Evolutionary conservation across 2,888 invertebrate genomes (phyloP), one percentile per base, ranked within the genome.

Genomic region (Melanostoma mellinum): DNA sequence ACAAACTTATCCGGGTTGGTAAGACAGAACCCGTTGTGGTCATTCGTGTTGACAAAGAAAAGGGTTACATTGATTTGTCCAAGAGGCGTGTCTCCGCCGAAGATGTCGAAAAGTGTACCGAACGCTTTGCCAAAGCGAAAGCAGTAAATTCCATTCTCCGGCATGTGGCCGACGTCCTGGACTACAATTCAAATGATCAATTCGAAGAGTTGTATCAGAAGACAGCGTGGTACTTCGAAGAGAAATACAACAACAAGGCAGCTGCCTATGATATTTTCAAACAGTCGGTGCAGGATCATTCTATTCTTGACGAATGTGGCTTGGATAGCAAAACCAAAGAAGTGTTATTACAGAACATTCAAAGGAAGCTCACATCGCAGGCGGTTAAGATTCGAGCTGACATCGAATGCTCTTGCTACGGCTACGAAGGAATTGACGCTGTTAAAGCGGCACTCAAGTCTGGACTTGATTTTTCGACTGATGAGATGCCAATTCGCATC

Each of bases 11-110:
- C 90, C 94, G 99, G 87, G 98, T 99, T 63, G 99, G 99, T 52
- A 97, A 99, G 92, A 99, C 97, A 65, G 99, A 99, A 92, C 99
- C 99, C 35, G 99, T 99, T 10, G 99, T 99, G 56, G 99, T 99
- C 76, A 99, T 99, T 91, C 94, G 99, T 92, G 99, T 99, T 32
- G 99, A 99, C 91, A 98, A 99, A 93, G 99, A 99, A 89, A 99
- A 99, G 94, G 99, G 99, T 94, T 99, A 99, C 91, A 99, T 99
- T 91, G 99, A 99, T 94, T 94, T 99, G 88, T 99, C 99, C 85
- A 99, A 99, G 92, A 94, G 99, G 90, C 95, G 99, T 92, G 99
- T 99, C 1, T 99, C 99, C 0, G 96, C 97, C 0, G 99, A 99
- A 92, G 99, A 99, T 92, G 97, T 99, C 76, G 96, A 98, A 88